Base-by-base conservation (phyloP, 2,797 vertebrate species). In the Cossypha niveicapilla region DNA sequence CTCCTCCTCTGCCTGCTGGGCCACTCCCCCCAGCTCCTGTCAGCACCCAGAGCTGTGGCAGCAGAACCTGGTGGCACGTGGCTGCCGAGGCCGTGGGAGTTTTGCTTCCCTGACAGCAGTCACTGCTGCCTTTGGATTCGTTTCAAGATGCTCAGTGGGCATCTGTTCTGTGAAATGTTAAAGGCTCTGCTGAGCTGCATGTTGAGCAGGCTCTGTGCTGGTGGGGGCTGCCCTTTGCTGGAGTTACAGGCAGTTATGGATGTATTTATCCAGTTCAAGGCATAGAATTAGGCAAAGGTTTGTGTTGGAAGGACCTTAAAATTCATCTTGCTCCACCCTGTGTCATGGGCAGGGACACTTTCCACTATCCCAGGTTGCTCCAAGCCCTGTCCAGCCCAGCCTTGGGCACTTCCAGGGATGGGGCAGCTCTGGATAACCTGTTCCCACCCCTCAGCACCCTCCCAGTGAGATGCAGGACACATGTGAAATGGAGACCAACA, bases 71-170 rank as follows among this genome's bases (percentile, higher is more conserved):
- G 2, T 21, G 12, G 44, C 86, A 57, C 39, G 60, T 27, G 70
- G 68, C 66, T 48, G 4, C 71, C 2, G 23, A 44, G 94, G 88
- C 91, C 45, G 7, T 13, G 82, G 91, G 91, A 71, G 65, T 27
- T 14, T 71, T 90, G 94, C 80, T 67, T 86, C 90, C 93, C 90
- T 92, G 89, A 56, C 91, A 95, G 94, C 88, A 70, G 94, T 78
- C 92, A 56, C 80, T 1, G 73, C 90, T 88, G 58, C 93, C 94
- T 93, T 79, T 90, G 92, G 90, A 92, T 86, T 32, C 17, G 80
- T 70, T 95, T 96, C 94, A 92, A 92, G 92, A 91, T 57, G 85
- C 96, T 94, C 95, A 70, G 86, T 53, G 82, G 96, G 92, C 88
- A 95, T 94, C 94, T 96, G 93, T 67, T 91, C 82, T 9, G 75